A percentile compares a stretch with the other conserved stretches of the same genome.
Conservation (phyloP, 2,888 invertebrate species). For the Drosophila dives region DNA sequence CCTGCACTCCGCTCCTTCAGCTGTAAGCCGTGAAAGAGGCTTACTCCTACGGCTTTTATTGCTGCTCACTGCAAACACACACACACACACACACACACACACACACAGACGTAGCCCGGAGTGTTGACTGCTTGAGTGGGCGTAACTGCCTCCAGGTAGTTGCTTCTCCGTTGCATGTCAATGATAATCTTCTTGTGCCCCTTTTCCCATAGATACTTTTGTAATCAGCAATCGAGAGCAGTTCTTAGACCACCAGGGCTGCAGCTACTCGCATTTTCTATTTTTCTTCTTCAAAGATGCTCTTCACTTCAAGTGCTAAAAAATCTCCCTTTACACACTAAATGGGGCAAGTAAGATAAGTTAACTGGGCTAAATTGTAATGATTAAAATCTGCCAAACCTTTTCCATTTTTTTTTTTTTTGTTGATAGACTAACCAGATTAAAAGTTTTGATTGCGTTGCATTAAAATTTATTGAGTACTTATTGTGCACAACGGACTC, state of each 20-base stretch:
- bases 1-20: not conserved
- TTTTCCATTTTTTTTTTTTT: too few relatives aligned
- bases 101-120: constrained; percentile 42
- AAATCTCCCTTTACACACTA: not conserved
- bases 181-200: constrained; percentile 55
- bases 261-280: constrained; percentile 1
- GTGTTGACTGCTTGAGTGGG: constrained; percentile 64
- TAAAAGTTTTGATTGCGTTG: not conserved
- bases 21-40: constrained; percentile 54
- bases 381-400: too few relatives aligned
- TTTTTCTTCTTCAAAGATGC: not conserved
- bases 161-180: constrained; percentile 55
- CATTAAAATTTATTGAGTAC: constrained; percentile 4
- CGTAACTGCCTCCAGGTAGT: constrained; percentile 43
- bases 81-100: too few relatives aligned
- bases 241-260: constrained; percentile 57
- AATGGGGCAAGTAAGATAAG: not conserved
- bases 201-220: constrained; percentile 53
- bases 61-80: constrained; percentile 21
- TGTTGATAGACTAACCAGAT: not conserved
- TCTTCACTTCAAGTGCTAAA: not conserved
- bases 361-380: too few relatives aligned
- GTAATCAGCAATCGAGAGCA: constrained; percentile 67
- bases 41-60: constrained; percentile 63
- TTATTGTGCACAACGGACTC: not conserved